Percentiles rank a stretch among this genome's conserved stretches.
These are phyloP conservation scores for Drosophila micromelanica DNA, from an alignment of 1,140 invertebrate genomes.

Conservation along the genomic window DNA sequence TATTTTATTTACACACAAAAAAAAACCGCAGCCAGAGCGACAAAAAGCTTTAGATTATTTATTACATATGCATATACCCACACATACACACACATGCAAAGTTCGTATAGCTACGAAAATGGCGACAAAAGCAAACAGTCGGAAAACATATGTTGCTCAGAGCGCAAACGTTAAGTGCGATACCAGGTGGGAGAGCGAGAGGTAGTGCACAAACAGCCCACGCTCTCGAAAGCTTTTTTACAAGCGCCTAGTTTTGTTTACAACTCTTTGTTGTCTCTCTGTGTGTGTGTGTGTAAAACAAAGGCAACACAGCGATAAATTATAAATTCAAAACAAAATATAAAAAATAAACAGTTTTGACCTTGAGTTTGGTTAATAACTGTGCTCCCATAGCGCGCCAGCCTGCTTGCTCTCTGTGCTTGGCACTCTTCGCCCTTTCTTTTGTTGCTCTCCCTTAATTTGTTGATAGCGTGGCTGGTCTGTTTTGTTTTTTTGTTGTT, in stretches of 20 bases:
- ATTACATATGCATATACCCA: constrained; percentile 36
- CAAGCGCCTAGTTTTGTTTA: constrained; percentile 71
- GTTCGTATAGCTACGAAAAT: constrained; percentile 58
- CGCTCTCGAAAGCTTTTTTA: constrained; percentile 69
- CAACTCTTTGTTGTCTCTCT: constrained; percentile 48
- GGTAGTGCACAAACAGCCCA: constrained; percentile 26
- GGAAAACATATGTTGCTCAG: constrained; percentile 76
- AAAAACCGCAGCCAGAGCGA: constrained; percentile 55
- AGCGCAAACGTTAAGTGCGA: constrained; percentile 19
- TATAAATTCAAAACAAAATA: constrained; percentile 84
- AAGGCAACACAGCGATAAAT: constrained; percentile 80
- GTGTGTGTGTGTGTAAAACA: constrained; percentile 66
- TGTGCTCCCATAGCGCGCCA: constrained; percentile 40
- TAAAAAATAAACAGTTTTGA: constrained; percentile 84
- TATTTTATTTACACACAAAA: constrained; percentile 57
- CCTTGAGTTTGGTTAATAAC: constrained; percentile 77
- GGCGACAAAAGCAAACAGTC: constrained; percentile 78
- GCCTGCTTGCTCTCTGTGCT: constrained; percentile 37
- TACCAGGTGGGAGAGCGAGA: constrained; percentile 2
- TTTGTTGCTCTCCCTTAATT: constrained; percentile 31
- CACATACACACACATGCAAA: constrained; percentile 42
- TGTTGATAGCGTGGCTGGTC: constrained; percentile 39
- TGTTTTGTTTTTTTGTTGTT: constrained; percentile 42
- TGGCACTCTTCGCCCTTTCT: constrained; percentile 27
- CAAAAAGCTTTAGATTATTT: constrained; percentile 57